Base-by-base conservation (phyloP, 2,888 invertebrate species). In the Caradrina clavipalpis region DNA sequence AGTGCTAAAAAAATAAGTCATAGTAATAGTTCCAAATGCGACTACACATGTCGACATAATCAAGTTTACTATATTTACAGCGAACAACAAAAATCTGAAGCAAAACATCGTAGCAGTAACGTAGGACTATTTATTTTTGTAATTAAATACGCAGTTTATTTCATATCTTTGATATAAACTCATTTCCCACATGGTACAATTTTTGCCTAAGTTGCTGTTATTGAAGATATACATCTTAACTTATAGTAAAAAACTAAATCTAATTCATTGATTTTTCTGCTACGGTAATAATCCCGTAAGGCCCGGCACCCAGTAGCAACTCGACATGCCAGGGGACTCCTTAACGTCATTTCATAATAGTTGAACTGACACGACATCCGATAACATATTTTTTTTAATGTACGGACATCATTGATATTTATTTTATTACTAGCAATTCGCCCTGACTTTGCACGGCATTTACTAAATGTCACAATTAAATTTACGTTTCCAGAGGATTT, bases 21-120 rank as follows among this genome's bases (percentile, higher is more conserved):
- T 81, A 69, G 65, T 85, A 66, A 67, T 51, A 69, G 54, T 76
- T 80, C 88, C 90, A 91, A 89, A 91, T 88, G 86, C 88, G 82
- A 78, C 87, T 84, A 87, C 87, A 87, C 80, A 79, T 63, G 58
- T 65, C 54, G 75, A 79, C 71, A 73, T 83, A 79, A 81, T 73
- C 62, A 78, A 26, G 83, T 78, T 63, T 77, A 68, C 83, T 83
- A 76, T 73, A 87, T 87, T 72, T 88, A 89, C 87, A 89, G 69
- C 63, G 67, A 83, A 81, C 71, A 82, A 87, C 74, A 74, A 74
- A 65, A 79, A 79, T 80, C 74, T 70, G 64, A 85, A 85, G 87
- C 85, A 87, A 86, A 89, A 85, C 57, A 86, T 86, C 81, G 84
- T 84, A 88, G 69, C 85, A 83, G 79, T 78, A 77, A 80, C 68